Evolutionary conservation across 2,888 invertebrate genomes (phyloP), one percentile per base, ranked within the genome.

Genomic region (Eupithecia pulchellata): DNA sequence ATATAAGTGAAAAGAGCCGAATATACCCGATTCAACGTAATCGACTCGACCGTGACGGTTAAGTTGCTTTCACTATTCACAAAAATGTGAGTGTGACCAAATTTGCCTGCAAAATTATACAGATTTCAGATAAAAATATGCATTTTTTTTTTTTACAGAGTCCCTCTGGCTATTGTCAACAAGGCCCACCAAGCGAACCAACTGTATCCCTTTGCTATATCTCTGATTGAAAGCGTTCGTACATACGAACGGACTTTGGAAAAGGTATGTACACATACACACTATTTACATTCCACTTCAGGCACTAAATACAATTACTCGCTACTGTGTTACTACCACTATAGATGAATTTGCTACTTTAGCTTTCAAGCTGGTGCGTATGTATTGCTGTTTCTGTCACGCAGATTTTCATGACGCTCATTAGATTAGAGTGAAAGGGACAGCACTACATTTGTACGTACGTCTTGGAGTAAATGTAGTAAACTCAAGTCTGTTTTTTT

Each of bases 121-220:
- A n/a, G n/a, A n/a, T n/a, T n/a, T n/a, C n/a, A n/a, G n/a, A n/a
- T n/a, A n/a, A n/a, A n/a, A n/a, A n/a, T n/a, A n/a, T n/a, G n/a
- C n/a, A 34, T n/a, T n/a, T 2, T 3, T 47, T 36, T 62, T 66
- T 39, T 64, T 71, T 64, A 77, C 90, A 97, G 99, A 79, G 99
- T 99, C 42, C 99, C 99, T 1, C 91, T 99, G 82, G 98, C 99
- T 0, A 99, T 99, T 78, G 99, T 99, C 36, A 99, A 99, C 93
- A 99, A 99, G 89, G 99, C 99, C 5, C 99, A 99, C 91, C 99
- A 99, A 89, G 99, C 99, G 0, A 99, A 99, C 90, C 99, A 99
- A 88, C 96, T 99, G 17, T 99, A 99, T 89, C 99, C 99, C 0
- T 99, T 98, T 94, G 99, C 99, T 25, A 99, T 99, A 83, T 99